Percentiles rank a stretch among this genome's conserved stretches.
These are phyloP conservation scores for Pangasius larnaudii DNA, from an alignment of 2,797 vertebrate species.

Conservation along the genomic window DNA sequence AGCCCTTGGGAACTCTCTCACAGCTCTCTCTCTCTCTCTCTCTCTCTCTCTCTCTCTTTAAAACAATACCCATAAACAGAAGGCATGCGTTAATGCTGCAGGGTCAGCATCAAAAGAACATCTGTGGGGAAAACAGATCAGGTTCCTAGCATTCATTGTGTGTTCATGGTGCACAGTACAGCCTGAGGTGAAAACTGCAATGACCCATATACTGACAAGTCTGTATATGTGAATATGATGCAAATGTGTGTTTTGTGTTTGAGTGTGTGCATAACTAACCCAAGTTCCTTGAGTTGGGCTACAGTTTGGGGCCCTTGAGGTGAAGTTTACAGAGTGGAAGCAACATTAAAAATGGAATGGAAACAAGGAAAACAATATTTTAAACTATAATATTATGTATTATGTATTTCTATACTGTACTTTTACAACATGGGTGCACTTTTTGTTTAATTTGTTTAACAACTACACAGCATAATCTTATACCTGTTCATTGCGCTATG, in stretches of 20 bases:
- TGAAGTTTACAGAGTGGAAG: not conserved
- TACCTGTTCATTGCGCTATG: not conserved
- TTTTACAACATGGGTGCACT: not conserved
- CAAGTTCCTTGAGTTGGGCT: not conserved
- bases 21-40: not conserved
- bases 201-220: not conserved
- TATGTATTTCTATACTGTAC: not conserved
- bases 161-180: not conserved
- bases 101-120: slow-evolving; percentile 52
- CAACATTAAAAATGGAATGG: not conserved
- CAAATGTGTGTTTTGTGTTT: slow-evolving; percentile 24
- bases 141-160: slow-evolving; percentile 13
- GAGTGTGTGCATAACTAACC: slow-evolving; percentile 12
- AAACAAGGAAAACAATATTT: not conserved
- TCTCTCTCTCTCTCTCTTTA: not conserved
- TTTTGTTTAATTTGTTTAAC: not conserved
- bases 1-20: not conserved
- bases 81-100: slow-evolving; percentile 43
- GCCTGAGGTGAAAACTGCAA: not conserved
- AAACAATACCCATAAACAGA: slow-evolving; percentile 37
- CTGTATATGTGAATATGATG: not conserved
- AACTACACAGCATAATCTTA: not conserved
- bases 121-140: slow-evolving; percentile 38
- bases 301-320: slow-evolving; percentile 1
- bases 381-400: not conserved